Evolutionary conservation across 2,888 invertebrate species (phyloP).

Genomic region (Frankliniella fusca): DNA sequence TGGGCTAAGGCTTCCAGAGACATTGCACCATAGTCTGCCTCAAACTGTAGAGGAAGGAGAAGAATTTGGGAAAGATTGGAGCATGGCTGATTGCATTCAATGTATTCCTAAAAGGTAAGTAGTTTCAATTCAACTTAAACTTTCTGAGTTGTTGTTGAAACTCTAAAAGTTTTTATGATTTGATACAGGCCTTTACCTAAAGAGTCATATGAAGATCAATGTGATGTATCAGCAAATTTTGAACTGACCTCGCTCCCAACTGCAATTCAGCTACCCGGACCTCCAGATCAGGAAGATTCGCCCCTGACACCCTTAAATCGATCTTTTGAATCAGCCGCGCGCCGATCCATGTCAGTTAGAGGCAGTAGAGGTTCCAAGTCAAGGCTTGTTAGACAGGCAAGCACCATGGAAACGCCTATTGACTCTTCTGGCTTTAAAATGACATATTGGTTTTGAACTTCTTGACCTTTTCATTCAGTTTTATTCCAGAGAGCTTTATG

Average conservation of each 20-base stretch:
- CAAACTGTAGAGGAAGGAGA: constrained; percentile 87
- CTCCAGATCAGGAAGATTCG: constrained; percentile 48
- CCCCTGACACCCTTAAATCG: constrained; percentile 43
- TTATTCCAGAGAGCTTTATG: neutral
- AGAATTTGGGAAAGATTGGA: constrained; percentile 79
- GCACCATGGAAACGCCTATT: constrained; percentile 76
- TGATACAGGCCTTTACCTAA: constrained; percentile 39
- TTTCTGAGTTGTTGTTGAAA: constrained; percentile 18
- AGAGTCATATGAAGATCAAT: constrained; percentile 71
- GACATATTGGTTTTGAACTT: constrained; percentile 77
- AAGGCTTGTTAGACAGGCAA: constrained; percentile 70
- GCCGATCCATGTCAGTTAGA: neutral
- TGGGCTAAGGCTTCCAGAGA: constrained; percentile 78
- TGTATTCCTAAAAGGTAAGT: constrained; percentile 66
- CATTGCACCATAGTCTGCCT: constrained; percentile 73
- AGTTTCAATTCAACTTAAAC: constrained; percentile 22
- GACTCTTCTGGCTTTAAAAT: constrained; percentile 76
- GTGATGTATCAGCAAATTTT: constrained; percentile 52
- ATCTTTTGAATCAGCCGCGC: neutral
- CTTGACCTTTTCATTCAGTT: neutral
- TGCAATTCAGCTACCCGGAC: constrained; percentile 44
- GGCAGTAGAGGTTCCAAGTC: constrained; percentile 41
- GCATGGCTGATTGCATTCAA: constrained; percentile 65
- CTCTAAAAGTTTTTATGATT: constrained; percentile 26
- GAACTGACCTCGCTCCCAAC: constrained; percentile 45